Conservation (phyloP, 2,888 invertebrate genomes). For the Cheilosia impressa region DNA sequence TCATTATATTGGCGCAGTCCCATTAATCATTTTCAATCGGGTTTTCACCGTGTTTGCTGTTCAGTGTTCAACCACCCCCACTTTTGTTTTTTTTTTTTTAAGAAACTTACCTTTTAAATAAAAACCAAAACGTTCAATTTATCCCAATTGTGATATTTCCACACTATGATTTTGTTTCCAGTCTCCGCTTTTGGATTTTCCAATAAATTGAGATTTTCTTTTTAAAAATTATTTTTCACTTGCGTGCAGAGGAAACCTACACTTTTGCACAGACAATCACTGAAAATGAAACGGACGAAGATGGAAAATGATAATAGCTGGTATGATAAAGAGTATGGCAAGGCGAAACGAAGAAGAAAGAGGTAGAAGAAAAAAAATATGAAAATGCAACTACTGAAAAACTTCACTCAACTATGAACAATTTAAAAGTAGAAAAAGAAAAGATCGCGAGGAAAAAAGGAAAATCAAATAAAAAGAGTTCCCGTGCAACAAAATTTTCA, state of each 20-base stretch:
- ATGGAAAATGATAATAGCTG: slow-evolving; percentile 63
- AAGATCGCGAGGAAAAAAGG: slow-evolving; percentile 54
- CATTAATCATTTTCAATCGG: background rate
- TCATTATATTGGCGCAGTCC: background rate
- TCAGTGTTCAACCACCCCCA: background rate
- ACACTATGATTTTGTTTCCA: slow-evolving; percentile 23
- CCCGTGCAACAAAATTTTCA: slow-evolving; percentile 51
- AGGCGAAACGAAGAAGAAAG: slow-evolving; percentile 30
- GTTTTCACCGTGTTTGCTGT: background rate
- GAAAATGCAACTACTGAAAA: slow-evolving; percentile 75
- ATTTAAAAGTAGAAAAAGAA: slow-evolving; percentile 51
- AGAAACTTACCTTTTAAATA: slow-evolving; percentile 49
- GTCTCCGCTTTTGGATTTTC: slow-evolving; percentile 38
- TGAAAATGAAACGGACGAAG: slow-evolving; percentile 58
- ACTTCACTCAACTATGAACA: slow-evolving; percentile 75
- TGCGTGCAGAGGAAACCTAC: slow-evolving; percentile 58
- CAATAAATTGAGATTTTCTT: slow-evolving; percentile 20
- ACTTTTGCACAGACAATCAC: slow-evolving; percentile 71
- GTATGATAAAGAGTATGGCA: slow-evolving; percentile 55
- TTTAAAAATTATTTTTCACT: slow-evolving; percentile 49
- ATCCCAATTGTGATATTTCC: slow-evolving; percentile 55
- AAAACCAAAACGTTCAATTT: slow-evolving; percentile 32
- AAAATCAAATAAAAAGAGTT: slow-evolving; percentile 41
- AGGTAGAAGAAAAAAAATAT: slow-evolving; percentile 50
- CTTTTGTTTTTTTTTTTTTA: background rate